Evolutionary conservation across 2,797 vertebrate genomes (phyloP).

Genomic region (Heteromormyrus szaboi): DNA sequence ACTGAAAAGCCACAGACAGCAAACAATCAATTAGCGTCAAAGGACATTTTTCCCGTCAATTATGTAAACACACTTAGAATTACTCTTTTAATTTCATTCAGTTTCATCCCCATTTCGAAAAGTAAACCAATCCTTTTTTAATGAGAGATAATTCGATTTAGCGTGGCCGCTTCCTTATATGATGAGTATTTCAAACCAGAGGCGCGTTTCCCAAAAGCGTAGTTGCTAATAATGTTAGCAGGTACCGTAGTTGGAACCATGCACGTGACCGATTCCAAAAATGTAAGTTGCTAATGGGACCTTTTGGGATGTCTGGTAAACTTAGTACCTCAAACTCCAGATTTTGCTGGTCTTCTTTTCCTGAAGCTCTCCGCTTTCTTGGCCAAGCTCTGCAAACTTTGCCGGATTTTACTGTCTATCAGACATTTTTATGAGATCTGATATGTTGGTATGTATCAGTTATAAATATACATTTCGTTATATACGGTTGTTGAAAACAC

Average conservation of each 20-base stretch:
- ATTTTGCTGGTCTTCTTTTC: not conserved
- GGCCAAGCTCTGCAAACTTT: not conserved
- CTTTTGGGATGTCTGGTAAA: slow-evolving; percentile 27
- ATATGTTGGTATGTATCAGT: not conserved
- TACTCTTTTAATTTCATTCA: not conserved
- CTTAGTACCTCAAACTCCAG: not conserved
- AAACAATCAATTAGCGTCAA: slow-evolving; percentile 24
- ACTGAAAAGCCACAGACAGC: slow-evolving; percentile 2
- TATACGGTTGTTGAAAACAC: not conserved
- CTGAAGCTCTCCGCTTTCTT: not conserved
- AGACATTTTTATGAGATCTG: not conserved
- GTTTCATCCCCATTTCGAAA: not conserved
- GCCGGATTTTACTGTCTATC: not conserved
- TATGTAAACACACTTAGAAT: slow-evolving; percentile 17
- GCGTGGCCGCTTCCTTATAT: slow-evolving; percentile 2
- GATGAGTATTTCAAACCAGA: not conserved
- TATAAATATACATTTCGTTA: not conserved
- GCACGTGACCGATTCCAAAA: not conserved
- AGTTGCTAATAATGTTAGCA: slow-evolving; percentile 27
- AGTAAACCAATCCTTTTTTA: not conserved
- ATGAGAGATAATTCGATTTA: slow-evolving; percentile 21
- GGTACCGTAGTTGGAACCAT: slow-evolving; percentile 9
- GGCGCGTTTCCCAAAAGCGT: not conserved
- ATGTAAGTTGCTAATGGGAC: not conserved
- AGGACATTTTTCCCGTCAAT: slow-evolving; percentile 8